A percentile compares a stretch with the other conserved stretches of the same genome.
phyloP scores from a whole-genome alignment of 2,888 invertebrate species.

The Spisula solida region DNA sequence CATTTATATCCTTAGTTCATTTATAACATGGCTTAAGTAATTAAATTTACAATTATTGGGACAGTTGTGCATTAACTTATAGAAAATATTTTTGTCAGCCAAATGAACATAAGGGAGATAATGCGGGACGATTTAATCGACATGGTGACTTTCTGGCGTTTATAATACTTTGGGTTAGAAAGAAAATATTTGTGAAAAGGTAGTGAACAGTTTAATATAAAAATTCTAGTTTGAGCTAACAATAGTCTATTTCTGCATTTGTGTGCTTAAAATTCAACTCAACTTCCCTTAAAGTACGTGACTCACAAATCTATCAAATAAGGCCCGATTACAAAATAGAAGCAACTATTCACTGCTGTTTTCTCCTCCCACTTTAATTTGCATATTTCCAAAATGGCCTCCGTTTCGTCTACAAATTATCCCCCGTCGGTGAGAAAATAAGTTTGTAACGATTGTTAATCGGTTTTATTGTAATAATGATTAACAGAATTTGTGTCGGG shows the following conservation, averaged over 20 bases:
- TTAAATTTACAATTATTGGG: too few species aligned
- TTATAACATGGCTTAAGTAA: too few species aligned
- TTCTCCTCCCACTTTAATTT: conserved; percentile 49
- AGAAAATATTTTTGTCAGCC: too few species aligned
- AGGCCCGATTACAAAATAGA: neutral
- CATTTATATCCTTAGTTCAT: too few species aligned
- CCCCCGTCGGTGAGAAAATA: neutral
- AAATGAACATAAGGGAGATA: neutral
- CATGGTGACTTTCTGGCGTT: neutral
- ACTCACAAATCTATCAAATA: neutral
- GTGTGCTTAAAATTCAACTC: neutral
- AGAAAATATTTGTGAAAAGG: neutral
- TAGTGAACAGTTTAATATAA: conserved; percentile 1
- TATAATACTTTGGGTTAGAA: neutral
- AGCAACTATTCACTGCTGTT: conserved; percentile 14
- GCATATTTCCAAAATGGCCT: conserved; percentile 51
- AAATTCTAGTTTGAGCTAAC: neutral
- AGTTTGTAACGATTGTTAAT: neutral
- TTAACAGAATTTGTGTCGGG: neutral
- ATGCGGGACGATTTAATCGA: neutral
- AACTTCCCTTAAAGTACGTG: neutral
- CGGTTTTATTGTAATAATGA: neutral
- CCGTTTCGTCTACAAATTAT: neutral
- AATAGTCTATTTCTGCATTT: neutral
- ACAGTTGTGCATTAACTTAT: too few species aligned